phyloP scores from a whole-genome alignment of 2,888 invertebrate species.

The Pelosia muscerda region DNA sequence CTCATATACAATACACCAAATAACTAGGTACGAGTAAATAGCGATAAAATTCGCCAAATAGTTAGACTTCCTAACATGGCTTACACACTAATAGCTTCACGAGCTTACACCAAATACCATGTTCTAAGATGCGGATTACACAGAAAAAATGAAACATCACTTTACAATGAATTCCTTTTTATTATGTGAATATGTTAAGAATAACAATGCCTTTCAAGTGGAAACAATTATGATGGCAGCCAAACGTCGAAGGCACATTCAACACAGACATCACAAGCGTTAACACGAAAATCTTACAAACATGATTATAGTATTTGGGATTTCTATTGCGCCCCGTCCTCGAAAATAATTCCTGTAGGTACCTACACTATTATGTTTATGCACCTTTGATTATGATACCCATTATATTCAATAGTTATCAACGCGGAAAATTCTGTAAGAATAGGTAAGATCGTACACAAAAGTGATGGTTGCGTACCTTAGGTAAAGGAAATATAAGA shows the following conservation, averaged over 20 bases:
- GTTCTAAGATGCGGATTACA: no score
- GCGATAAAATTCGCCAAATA: no score
- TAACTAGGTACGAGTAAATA: no score
- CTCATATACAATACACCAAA: no score
- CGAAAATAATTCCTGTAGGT: no score
- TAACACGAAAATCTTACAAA: slow-evolving; percentile 51
- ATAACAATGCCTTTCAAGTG: slow-evolving; percentile 68
- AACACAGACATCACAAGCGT: slow-evolving; percentile 58
- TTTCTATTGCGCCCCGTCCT: slow-evolving; percentile 1
- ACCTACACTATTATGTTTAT: no score
- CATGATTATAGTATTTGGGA: slow-evolving; percentile 46
- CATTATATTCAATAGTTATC: background rate
- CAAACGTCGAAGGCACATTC: slow-evolving; percentile 71
- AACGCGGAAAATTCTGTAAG: background rate
- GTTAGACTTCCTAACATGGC: no score
- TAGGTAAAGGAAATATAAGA: no score
- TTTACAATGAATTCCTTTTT: slow-evolving; percentile 81
- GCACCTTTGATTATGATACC: no score
- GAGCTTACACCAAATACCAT: no score
- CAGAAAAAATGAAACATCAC: slow-evolving; percentile 48
- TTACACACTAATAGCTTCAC: no score
- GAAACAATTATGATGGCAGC: slow-evolving; percentile 67
- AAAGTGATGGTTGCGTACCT: background rate
- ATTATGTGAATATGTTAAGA: slow-evolving; percentile 76
- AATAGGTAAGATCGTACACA: background rate